Evolutionary conservation across 1,140 invertebrate genomes (phyloP).

Genomic region (Drosophila auraria): DNA sequence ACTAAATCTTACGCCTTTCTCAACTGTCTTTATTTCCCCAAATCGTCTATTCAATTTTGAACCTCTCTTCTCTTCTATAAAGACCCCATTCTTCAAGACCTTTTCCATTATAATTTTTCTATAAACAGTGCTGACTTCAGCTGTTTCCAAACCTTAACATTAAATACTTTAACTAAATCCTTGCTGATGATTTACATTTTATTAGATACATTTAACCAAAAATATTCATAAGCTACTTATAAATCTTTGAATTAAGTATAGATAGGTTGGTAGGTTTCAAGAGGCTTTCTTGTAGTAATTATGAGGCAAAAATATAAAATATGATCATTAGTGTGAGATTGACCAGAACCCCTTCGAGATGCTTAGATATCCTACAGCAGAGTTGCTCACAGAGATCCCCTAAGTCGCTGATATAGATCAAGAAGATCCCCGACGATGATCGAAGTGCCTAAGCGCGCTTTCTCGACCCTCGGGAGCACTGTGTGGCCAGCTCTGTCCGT

Average conservation of each 20-base stretch:
- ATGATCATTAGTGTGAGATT: not conserved
- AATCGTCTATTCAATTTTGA: not conserved
- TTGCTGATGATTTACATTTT: not conserved
- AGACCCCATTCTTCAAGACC: not conserved
- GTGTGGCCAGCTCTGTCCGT: constrained; percentile 1
- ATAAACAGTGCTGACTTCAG: not conserved
- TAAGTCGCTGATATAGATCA: not conserved
- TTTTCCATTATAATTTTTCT: not conserved
- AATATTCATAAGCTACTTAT: not conserved
- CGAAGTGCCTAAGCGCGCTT: not conserved
- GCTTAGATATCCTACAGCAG: constrained; percentile 32
- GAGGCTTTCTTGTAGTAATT: not conserved
- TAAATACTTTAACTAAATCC: not conserved
- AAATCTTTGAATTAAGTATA: not conserved
- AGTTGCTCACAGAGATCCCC: not conserved
- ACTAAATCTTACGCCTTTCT: not conserved
- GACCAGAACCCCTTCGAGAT: constrained; percentile 25
- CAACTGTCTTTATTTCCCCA: not conserved
- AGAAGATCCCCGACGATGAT: not conserved
- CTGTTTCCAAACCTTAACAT: not conserved
- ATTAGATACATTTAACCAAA: not conserved
- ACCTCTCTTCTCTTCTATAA: not conserved
- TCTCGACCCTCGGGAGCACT: not conserved
- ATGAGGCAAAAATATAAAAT: not conserved
- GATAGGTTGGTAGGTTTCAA: not conserved